Base-by-base conservation (phyloP, 1,140 invertebrate genomes). In the Drosophila simulans region DNA sequence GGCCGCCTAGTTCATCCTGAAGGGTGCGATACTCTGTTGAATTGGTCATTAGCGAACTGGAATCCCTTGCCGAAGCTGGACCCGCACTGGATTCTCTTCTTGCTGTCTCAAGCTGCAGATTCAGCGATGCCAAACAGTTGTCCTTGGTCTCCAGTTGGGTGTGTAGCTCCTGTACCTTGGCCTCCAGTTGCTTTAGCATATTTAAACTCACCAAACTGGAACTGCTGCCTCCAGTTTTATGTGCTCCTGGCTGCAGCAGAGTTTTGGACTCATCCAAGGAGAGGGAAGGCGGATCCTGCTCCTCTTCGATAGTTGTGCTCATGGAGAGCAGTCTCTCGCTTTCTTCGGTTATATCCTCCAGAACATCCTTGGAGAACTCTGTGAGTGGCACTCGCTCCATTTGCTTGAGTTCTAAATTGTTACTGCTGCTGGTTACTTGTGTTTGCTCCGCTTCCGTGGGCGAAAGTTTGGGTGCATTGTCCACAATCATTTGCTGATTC, bases 1-100 rank as follows among this genome's bases (percentile, higher is more conserved):
- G 92, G 35, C 65, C 86, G 5, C 92, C 91, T 37, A 91, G 92
- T 35, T 94, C 93, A 40, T 94, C 93, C 35, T 93, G 92, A 13
- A 93, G 82, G 4, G 92, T 92, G 59, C 93, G 92, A 80, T 94
- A 94, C 57, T 94, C 93, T 1, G 93, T 94, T 0, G 93, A 93
- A 42, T 80, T 92, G 8, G 92, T 92, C 39, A 84, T 70, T 52
- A 92, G 20, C 3, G 91, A 92, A 39, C 90, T 90, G 43, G 90
- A 89, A 74, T 93, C 93, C 12, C 92, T 72, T 0, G 92, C 93
- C 0, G 91, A 92, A 4, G 46, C 59, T 5, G 60, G 88, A 8
- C 75, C 86, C 1, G 69, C 73, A 62, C 78, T 88, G 5, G 84
- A 85, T 15, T 91, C 90, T 0, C 91, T 78, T 11, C 91, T 57